A percentile compares a stretch with the other conserved stretches of the same genome.
phyloP scores from a whole-genome alignment of 2,113 vertebrate species.

The Silurus asotus region DNA sequence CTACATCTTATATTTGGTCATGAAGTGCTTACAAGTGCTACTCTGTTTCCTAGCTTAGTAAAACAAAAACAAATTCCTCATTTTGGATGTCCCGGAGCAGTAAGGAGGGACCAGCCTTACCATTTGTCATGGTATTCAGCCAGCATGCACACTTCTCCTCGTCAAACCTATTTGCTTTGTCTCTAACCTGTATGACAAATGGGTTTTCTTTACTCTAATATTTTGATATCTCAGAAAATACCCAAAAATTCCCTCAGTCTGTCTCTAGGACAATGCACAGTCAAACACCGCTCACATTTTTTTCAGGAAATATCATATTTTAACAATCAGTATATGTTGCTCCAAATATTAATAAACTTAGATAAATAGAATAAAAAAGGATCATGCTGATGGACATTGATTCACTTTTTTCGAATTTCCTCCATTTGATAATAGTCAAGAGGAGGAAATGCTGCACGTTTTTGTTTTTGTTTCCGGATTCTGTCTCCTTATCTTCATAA shows the following conservation, averaged over 20 bases:
- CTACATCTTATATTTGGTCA: slow-evolving; percentile 59
- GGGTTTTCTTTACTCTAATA: not conserved
- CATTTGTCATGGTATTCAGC: slow-evolving; percentile 27
- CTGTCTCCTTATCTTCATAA: slow-evolving; percentile 19
- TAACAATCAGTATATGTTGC: not conserved
- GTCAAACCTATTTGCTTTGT: not conserved
- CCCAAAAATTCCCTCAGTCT: not conserved
- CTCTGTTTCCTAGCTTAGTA: slow-evolving; percentile 55
- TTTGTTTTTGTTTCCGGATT: slow-evolving; percentile 16
- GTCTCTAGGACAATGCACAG: not conserved
- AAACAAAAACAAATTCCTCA: slow-evolving; percentile 63
- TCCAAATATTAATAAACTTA: not conserved
- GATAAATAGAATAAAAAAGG: not conserved
- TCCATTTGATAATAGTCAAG: not conserved
- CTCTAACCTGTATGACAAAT: not conserved
- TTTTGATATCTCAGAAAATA: not conserved
- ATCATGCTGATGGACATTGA: not conserved
- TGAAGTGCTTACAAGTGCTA: slow-evolving; percentile 60
- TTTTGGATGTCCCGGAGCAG: slow-evolving; percentile 37
- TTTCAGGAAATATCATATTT: not conserved
- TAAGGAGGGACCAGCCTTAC: slow-evolving; percentile 55
- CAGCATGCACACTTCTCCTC: not conserved
- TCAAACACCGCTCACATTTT: too few species aligned
- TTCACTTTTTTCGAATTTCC: not conserved
- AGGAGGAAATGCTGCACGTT: not conserved